Conservation (phyloP, 2,888 invertebrate species). For the Acleris sparsana region DNA sequence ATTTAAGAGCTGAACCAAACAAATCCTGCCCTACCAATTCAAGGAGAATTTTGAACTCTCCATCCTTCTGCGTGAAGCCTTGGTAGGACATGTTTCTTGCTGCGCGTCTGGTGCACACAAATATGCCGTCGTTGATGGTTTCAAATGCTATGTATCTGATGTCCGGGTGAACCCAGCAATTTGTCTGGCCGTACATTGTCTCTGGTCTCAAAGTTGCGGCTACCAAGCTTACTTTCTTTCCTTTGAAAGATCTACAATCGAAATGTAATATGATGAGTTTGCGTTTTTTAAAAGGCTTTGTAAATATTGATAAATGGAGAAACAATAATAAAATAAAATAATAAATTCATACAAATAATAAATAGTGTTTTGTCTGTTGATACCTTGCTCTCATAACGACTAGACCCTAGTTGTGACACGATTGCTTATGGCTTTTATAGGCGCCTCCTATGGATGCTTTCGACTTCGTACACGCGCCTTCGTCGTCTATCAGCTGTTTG, state of each 20-base stretch:
- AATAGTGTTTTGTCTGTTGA: too few species aligned
- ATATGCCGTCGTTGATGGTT: conserved; percentile 89
- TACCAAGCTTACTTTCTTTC: conserved; percentile 90
- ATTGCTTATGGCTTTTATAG: too few species aligned
- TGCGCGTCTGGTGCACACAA: conserved; percentile 93
- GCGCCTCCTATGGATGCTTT: too few species aligned
- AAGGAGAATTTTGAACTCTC: conserved; percentile 87
- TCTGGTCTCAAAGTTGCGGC: conserved; percentile 99
- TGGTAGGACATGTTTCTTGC: conserved; percentile 98
- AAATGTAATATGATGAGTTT: neutral
- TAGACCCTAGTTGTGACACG: too few species aligned
- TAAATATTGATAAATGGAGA: too few species aligned
- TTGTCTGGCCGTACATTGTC: conserved; percentile 99
- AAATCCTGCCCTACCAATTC: conserved; percentile 90
- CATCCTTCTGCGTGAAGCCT: conserved; percentile 92
- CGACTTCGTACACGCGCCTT: too few species aligned
- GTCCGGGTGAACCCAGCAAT: conserved; percentile 98
- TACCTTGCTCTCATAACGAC: too few species aligned
- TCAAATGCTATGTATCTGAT: conserved; percentile 95
- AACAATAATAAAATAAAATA: too few species aligned
- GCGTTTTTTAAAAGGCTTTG: too few species aligned
- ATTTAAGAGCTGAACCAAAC: conserved; percentile 91
- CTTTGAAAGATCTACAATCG: conserved; percentile 74
- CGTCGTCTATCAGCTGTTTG: too few species aligned
- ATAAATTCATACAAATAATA: too few species aligned